These are phyloP conservation scores for Plagodis pulveraria DNA, from an alignment of 2,888 invertebrate genomes.

Conservation along the genomic window DNA sequence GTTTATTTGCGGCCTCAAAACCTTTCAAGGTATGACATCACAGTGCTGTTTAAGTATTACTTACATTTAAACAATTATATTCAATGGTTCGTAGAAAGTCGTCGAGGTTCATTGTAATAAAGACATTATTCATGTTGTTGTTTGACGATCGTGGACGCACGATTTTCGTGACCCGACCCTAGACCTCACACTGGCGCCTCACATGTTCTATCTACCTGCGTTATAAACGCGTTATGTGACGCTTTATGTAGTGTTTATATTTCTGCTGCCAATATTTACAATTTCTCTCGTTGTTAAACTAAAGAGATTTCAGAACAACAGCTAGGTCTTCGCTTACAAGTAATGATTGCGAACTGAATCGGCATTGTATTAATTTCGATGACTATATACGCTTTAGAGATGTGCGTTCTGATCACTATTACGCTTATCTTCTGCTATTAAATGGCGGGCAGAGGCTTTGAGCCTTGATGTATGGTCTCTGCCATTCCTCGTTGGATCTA, in stretches of 20 bases:
- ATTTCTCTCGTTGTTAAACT: too few species aligned
- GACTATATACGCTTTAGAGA: too few species aligned
- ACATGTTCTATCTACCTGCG: slow-evolving; percentile 10
- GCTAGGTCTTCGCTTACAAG: too few species aligned
- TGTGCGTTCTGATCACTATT: too few species aligned
- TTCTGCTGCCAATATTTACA: too few species aligned
- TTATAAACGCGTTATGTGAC: neutral
- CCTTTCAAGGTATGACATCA: slow-evolving; percentile 20
- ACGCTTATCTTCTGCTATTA: too few species aligned
- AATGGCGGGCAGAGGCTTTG: too few species aligned
- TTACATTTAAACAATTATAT: slow-evolving; percentile 37
- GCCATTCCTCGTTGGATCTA: too few species aligned
- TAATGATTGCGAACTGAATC: too few species aligned
- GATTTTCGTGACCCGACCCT: slow-evolving; percentile 55
- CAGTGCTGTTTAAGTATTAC: slow-evolving; percentile 33
- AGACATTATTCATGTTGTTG: slow-evolving; percentile 51
- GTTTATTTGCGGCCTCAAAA: slow-evolving; percentile 21
- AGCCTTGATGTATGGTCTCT: too few species aligned
- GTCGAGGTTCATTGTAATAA: slow-evolving; percentile 46
- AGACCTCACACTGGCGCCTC: slow-evolving; percentile 36
- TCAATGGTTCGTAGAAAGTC: slow-evolving; percentile 31
- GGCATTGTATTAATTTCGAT: too few species aligned
- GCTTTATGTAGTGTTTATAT: neutral
- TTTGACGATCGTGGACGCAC: slow-evolving; percentile 54
- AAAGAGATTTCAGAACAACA: too few species aligned